Conservation (phyloP, 2,797 vertebrate genomes). For the Anguilla pacifica region DNA sequence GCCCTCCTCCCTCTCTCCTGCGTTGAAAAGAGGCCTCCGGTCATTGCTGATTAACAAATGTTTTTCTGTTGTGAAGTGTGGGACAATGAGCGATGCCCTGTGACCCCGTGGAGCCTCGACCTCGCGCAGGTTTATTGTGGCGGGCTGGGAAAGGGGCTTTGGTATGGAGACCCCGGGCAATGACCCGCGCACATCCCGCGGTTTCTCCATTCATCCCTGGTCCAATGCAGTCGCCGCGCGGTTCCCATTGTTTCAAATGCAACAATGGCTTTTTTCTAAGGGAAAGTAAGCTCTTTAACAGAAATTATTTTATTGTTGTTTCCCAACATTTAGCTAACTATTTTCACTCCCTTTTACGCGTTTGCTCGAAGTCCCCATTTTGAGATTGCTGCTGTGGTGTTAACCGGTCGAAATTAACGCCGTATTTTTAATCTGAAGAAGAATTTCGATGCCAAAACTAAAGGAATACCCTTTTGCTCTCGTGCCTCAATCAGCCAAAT, state of each 20-base stretch:
- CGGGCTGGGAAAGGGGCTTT: conserved; percentile 92
- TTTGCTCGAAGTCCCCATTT: background rate
- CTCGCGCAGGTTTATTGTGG: conserved; percentile 89
- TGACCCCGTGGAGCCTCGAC: conserved; percentile 91
- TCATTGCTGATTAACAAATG: conserved; percentile 95
- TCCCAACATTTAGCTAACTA: conserved; percentile 63
- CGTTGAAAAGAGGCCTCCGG: conserved; percentile 79
- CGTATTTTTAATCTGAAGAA: background rate
- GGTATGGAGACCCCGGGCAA: conserved; percentile 88
- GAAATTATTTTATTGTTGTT: conserved; percentile 71
- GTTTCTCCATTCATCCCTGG: conserved; percentile 89
- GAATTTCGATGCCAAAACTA: background rate
- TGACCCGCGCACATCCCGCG: conserved; percentile 91
- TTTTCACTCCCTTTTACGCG: background rate
- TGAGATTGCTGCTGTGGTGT: background rate
- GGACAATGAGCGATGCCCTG: conserved; percentile 90
- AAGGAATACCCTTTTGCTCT: background rate
- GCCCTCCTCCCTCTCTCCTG: conserved; percentile 32
- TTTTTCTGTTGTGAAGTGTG: conserved; percentile 91
- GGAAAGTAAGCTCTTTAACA: conserved; percentile 81
- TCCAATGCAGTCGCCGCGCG: conserved; percentile 86
- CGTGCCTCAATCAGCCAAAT: background rate
- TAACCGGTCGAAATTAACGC: background rate
- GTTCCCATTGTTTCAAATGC: conserved; percentile 92
- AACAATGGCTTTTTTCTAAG: conserved; percentile 86